Evolutionary conservation across 2,888 invertebrate genomes (phyloP), one percentile per base, ranked within the genome.

Genomic region (Hipparchia sbordonii): DNA sequence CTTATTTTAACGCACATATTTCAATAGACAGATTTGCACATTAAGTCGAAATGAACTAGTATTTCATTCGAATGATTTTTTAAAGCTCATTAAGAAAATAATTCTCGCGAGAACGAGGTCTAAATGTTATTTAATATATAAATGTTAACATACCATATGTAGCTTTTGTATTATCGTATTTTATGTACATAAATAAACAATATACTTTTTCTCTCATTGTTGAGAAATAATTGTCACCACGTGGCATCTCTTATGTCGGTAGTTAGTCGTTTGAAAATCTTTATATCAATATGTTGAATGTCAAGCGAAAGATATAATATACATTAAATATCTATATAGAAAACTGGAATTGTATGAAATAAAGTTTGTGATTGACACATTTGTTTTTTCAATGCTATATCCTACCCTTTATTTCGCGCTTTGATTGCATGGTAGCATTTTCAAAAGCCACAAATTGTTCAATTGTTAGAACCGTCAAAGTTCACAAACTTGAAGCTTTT

Each of bases 321-420:
- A 46, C 61, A 72, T 66, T 39, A 52, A n/a, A 63, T 74, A 74
- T 75, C 62, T 74, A 74, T 89, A 89, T 89, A 89, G 81, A 85
- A 82, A 86, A 79, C 83, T 84, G 82, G 86, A 72, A 87, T 85
- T 84, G 82, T 82, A 87, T 86, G 85, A 85, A 90, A 91, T 91
- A 91, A 91, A 90, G 86, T 83, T 87, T 89, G 85, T 86, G 81
- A 81, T 78, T 85, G 83, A 71, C 85, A 85, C 85, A 83, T 86
- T 85, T 68, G 63, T 89, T 91, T 60, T 91, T 91, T 91, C 84
- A 91, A 87, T 91, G 81, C 81, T 82, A 85, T 83, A 74, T 84
- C 79, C 79, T 79, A 78, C 78, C 79, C 77, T 74, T 72, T 72
- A 74, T 76, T 71, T 72, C 77, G 78, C 72, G 76, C 77, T 81